Evolutionary conservation across 2,113 vertebrate species (phyloP), one percentile per base, ranked within the genome.

Genomic region (Microtus ochrogaster): DNA sequence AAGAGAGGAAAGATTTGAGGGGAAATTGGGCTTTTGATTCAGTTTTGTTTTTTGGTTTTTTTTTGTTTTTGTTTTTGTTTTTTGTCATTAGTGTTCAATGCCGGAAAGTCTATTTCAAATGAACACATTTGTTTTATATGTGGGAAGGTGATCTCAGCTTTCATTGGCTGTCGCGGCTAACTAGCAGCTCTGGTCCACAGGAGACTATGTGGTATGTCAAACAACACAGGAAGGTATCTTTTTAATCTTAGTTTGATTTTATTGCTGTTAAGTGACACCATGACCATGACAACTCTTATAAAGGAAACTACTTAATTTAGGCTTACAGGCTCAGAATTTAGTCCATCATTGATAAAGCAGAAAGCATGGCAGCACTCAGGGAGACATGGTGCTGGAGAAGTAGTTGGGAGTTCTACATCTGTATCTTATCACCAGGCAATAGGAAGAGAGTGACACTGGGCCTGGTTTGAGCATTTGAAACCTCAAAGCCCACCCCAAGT

Each of bases 21-120:
- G 33, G 47, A 95, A 89, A 24, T 1, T 85, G 9, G 88, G 61
- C 52, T 83, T 92, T 84, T n/a, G 68, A 9, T 36, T 96, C 44
- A 82, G 79, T 73, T 21, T 21, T 58, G n/a, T n/a, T n/a, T n/a
- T n/a, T n/a, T n/a, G n/a, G n/a, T 58, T 33, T 19, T 11, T 3
- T 52, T 3, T 44, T 44, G 41, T 41, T 41, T 2, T 55, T 52
- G 52, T 52, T 52, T 52, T 52, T 52, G 49, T 36, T 36, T 78
- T 89, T 74, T 95, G 30, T 92, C 65, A 52, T 94, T 78, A 77
- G 88, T 30, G 41, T 63, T 61, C 30, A 90, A 30, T 85, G 36
- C 65, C 63, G 8, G 68, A 91, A 73, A 90, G 79, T 30, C 39
- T 85, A 17, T 91, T 95, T 94, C 47, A 36, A 11, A 16, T 0